Evolutionary conservation across 2,113 vertebrate genomes (phyloP).

Genomic region (Eulemur rufifrons): DNA sequence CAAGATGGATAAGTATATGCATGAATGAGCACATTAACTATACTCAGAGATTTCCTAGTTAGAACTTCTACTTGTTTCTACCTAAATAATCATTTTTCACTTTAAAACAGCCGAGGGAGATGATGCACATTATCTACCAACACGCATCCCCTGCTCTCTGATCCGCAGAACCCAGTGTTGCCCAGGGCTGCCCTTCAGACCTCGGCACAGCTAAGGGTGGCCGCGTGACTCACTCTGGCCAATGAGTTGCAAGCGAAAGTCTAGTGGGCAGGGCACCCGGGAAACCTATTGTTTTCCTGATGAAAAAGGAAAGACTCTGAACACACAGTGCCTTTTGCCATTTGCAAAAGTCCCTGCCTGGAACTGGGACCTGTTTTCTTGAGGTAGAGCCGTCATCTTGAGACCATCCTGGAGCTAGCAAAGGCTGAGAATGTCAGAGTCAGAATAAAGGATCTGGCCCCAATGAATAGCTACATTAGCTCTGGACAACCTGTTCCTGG

Average conservation of each 20-base stretch:
- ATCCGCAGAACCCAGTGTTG: neutral
- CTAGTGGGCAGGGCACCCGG: neutral
- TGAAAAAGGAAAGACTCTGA: neutral
- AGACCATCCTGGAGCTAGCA: neutral
- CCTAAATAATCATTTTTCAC: neutral
- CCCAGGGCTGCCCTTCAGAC: neutral
- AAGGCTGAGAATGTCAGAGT: neutral
- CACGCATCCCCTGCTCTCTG: neutral
- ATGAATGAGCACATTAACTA: neutral
- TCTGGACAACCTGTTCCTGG: neutral
- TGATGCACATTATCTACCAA: neutral
- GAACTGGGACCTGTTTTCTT: neutral
- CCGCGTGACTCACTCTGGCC: neutral
- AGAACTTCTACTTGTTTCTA: neutral
- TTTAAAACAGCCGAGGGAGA: neutral
- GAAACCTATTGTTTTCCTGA: neutral
- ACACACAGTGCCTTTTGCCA: neutral
- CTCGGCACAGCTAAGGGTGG: neutral
- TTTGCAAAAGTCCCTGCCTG: neutral
- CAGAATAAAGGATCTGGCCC: neutral
- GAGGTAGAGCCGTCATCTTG: neutral
- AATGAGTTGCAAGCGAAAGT: neutral
- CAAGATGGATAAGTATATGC: neutral
- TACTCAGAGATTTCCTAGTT: neutral
- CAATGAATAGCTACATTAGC: neutral